Percentiles rank a stretch among this genome's conserved stretches.
phyloP scores from a whole-genome alignment of 2,797 vertebrate genomes.

The Spea hammondii region DNA sequence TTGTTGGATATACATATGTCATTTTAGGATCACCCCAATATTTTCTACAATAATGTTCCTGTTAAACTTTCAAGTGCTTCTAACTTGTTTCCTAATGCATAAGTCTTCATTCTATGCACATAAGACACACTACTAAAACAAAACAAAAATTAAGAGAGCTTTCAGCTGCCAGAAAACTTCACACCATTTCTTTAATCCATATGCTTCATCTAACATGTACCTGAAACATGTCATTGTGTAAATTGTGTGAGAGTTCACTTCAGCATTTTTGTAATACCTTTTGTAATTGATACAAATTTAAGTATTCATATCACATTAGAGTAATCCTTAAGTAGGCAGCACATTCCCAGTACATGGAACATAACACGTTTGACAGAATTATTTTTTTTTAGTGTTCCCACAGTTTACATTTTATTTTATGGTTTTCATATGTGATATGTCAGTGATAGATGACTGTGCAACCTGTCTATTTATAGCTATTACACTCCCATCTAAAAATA shows the following conservation, averaged over 20 bases:
- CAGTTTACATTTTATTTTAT: neutral
- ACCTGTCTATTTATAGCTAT: neutral
- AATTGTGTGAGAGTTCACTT: slow-evolving; percentile 60
- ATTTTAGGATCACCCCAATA: too few relatives aligned
- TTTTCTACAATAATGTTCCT: too few relatives aligned
- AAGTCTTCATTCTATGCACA: too few relatives aligned
- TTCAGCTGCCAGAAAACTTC: too few relatives aligned
- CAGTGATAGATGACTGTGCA: neutral
- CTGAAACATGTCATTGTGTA: slow-evolving; percentile 59
- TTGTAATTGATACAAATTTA: slow-evolving; percentile 58
- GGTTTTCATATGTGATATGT: neutral
- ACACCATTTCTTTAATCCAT: too few relatives aligned
- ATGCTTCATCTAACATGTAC: too few relatives aligned
- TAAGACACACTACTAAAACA: too few relatives aligned
- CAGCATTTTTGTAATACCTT: slow-evolving; percentile 45
- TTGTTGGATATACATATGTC: too few relatives aligned
- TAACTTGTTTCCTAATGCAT: too few relatives aligned
- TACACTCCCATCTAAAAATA: neutral
- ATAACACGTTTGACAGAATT: neutral
- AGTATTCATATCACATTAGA: too few relatives aligned
- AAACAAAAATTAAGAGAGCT: too few relatives aligned
- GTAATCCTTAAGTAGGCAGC: neutral
- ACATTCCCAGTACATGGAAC: neutral
- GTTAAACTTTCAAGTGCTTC: too few relatives aligned
- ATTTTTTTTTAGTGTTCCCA: neutral